Evolutionary conservation across 2,888 invertebrate genomes (phyloP).

Genomic region (Taphrorychus bicolor): DNA sequence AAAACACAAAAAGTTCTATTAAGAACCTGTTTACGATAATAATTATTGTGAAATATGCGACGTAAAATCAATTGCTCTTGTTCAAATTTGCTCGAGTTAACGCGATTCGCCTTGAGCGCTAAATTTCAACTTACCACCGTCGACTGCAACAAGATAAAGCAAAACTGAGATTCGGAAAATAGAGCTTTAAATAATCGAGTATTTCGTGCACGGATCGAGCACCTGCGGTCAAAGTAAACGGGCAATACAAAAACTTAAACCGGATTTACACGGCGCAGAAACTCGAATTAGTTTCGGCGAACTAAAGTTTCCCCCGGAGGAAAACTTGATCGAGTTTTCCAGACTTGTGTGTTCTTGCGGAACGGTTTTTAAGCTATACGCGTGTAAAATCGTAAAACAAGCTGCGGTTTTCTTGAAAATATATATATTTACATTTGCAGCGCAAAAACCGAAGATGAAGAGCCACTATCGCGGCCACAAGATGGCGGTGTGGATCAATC

Average conservation of each 20-base stretch:
- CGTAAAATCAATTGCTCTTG: too few species aligned
- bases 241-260: neutral
- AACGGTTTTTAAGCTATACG: slow-evolving; percentile 2
- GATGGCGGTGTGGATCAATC: slow-evolving; percentile 88
- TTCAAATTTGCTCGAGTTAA: too few species aligned
- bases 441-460: slow-evolving; percentile 74
- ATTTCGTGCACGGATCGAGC: slow-evolving; percentile 4
- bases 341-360: slow-evolving; percentile 1
- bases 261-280: slow-evolving; percentile 6
- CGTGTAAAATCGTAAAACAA: slow-evolving; percentile 1
- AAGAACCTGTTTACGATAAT: too few species aligned
- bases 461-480: slow-evolving; percentile 90
- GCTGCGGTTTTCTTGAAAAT: neutral
- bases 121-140: too few species aligned
- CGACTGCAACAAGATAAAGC: neutral
- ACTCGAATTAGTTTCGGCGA: slow-evolving; percentile 6
- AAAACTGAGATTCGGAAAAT: neutral
- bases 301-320: slow-evolving; percentile 1
- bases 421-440: slow-evolving; percentile 56
- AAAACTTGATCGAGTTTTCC: neutral
- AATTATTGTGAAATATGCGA: too few species aligned
- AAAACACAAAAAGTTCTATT: too few species aligned
- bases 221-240: slow-evolving; percentile 5
- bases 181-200: neutral
- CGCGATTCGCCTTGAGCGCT: too few species aligned